A percentile compares a stretch with the other conserved stretches of the same genome.
phyloP scores from a whole-genome alignment of 2,113 vertebrate genomes.

The Nothoprocta perdicaria region DNA sequence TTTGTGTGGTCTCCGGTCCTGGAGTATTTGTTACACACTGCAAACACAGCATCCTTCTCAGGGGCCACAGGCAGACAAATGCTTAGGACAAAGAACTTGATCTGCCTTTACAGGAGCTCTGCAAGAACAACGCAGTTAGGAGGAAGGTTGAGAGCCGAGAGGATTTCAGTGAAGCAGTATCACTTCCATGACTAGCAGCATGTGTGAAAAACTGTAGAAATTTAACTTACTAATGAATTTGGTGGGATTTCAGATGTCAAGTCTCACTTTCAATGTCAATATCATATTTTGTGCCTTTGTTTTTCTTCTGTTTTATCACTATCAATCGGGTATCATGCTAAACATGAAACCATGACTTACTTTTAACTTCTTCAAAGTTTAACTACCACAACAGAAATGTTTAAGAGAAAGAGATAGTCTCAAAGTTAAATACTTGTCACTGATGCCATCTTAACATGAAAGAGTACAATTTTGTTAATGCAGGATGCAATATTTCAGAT shows the following conservation, averaged over 20 bases:
- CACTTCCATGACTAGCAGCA: neutral
- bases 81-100: neutral
- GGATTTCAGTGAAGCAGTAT: neutral
- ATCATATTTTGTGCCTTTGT: neutral
- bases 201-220: neutral
- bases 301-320: neutral
- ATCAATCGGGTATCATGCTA: neutral
- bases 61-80: neutral
- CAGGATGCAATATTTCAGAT: neutral
- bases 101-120: neutral
- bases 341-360: neutral
- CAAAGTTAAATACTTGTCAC: neutral
- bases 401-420: neutral
- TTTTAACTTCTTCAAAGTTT: slow-evolving; percentile 2
- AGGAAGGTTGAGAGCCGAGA: neutral
- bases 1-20: neutral
- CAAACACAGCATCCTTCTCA: neutral
- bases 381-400: slow-evolving; percentile 16
- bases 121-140: neutral
- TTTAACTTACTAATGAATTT: neutral
- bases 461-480: neutral
- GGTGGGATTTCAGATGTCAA: neutral
- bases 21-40: neutral
- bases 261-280: neutral
- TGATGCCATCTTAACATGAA: neutral